These are phyloP conservation scores for Catagonus wagneri DNA, from an alignment of 2,113 vertebrate genomes.

Conservation along the genomic window DNA sequence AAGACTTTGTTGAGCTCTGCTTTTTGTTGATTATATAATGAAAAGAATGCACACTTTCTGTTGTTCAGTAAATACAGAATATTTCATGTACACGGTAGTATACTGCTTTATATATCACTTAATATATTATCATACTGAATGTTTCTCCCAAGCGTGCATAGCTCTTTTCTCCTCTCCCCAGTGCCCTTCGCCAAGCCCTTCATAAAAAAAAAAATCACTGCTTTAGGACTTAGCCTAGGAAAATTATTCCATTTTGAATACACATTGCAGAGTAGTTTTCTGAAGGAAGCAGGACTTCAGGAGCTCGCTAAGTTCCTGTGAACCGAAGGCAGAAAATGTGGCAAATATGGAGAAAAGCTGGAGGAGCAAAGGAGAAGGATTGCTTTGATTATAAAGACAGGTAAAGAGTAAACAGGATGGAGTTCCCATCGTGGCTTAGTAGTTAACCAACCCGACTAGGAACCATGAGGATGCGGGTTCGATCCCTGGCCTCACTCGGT, in stretches of 20 bases:
- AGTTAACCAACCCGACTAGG: no score
- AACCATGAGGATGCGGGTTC: no score
- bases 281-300: neutral
- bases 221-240: neutral
- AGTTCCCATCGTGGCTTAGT: no score
- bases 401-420: neutral
- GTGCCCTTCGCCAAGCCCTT: neutral
- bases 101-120: neutral
- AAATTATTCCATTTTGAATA: neutral
- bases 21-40: conserved; percentile 17
- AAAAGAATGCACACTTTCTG: neutral
- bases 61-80: neutral
- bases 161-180: conserved; percentile 5
- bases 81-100: neutral
- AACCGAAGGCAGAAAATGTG: neutral
- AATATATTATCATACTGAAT: neutral
- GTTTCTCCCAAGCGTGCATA: neutral
- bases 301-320: conserved; percentile 10
- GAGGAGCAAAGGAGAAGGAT: neutral
- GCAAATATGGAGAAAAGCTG: neutral
- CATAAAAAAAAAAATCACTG: neutral
- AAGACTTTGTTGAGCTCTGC: neutral
- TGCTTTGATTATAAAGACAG: neutral
- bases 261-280: neutral
- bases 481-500: no score